Conservation (phyloP, 2,888 invertebrate species). For the Drosophila suboccidentalis region DNA sequence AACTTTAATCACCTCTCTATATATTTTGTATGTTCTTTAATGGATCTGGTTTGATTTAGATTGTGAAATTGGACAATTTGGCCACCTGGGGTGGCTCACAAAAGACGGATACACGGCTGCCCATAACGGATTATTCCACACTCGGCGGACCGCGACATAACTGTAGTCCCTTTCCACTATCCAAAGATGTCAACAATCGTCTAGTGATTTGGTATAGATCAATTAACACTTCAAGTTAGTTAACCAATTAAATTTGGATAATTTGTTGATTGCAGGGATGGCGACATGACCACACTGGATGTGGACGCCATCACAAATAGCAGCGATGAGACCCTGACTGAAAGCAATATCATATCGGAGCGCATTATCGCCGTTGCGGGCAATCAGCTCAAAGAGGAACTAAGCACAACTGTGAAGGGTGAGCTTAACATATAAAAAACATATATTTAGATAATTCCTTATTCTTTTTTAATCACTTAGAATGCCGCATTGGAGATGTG, state of each 20-base stretch:
- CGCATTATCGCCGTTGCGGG: conserved; percentile 93
- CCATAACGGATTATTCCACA: conserved; percentile 85
- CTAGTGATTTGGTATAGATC: conserved; percentile 91
- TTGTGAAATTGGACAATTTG: conserved; percentile 83
- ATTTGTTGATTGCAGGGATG: conserved; percentile 89
- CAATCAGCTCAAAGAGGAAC: conserved; percentile 92
- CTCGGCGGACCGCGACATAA: conserved; percentile 88
- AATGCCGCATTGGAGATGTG: conserved; percentile 95
- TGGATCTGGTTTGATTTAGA: conserved; percentile 55
- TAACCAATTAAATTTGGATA: neutral
- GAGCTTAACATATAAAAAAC: conserved; percentile 18
- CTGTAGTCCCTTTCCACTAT: conserved; percentile 90
- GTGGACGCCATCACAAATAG: conserved; percentile 96
- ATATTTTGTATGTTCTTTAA: neutral
- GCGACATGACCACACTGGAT: conserved; percentile 94
- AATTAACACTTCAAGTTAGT: neutral
- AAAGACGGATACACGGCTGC: conserved; percentile 84
- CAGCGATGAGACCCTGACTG: conserved; percentile 95
- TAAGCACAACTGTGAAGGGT: conserved; percentile 91
- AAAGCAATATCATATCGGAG: conserved; percentile 93
- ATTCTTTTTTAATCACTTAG: conserved; percentile 87
- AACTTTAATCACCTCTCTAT: too few relatives aligned
- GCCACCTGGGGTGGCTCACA: conserved; percentile 85
- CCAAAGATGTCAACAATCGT: conserved; percentile 91
- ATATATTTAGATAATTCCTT: conserved; percentile 53